phyloP scores from a whole-genome alignment of 2,113 vertebrate genomes.

The Phalacrocorax aristotelis region DNA sequence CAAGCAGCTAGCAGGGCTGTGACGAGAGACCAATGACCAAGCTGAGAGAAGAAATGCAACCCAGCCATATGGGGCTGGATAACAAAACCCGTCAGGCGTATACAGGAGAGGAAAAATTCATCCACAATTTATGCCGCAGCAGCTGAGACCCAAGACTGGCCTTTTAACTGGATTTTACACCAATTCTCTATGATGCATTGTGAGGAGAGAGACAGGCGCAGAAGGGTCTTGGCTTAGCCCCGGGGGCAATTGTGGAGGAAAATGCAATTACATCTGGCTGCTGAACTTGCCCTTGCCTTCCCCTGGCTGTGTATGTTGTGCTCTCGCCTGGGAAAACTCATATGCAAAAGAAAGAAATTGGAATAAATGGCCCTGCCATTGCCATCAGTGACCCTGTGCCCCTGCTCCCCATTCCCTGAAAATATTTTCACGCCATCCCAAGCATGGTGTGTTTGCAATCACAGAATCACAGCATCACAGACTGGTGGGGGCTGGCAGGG shows the following conservation, averaged over 20 bases:
- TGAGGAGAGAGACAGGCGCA: conserved; percentile 21
- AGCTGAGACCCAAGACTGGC: conserved; percentile 35
- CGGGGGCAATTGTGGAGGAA: conserved; percentile 62
- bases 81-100: conserved; percentile 24
- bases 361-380: conserved; percentile 52
- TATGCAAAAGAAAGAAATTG: conserved; percentile 7
- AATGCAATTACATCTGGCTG: conserved; percentile 74
- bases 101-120: conserved; percentile 1
- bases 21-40: not conserved
- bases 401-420: not conserved
- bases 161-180: conserved; percentile 69
- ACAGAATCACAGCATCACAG: too few species aligned
- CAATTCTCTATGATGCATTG: conserved; percentile 54
- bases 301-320: conserved; percentile 37
- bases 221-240: conserved; percentile 38
- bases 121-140: conserved; percentile 16
- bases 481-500: too few species aligned
- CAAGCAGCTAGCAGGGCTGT: not conserved
- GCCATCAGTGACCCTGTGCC: not conserved
- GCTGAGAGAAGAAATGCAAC: not conserved
- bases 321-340: conserved; percentile 47
- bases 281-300: conserved; percentile 66
- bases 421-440: not conserved
- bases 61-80: conserved; percentile 20
- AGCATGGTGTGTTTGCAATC: accelerated